Conservation (phyloP, 2,888 invertebrate genomes). For the Hermaeophaga mercurialis region DNA sequence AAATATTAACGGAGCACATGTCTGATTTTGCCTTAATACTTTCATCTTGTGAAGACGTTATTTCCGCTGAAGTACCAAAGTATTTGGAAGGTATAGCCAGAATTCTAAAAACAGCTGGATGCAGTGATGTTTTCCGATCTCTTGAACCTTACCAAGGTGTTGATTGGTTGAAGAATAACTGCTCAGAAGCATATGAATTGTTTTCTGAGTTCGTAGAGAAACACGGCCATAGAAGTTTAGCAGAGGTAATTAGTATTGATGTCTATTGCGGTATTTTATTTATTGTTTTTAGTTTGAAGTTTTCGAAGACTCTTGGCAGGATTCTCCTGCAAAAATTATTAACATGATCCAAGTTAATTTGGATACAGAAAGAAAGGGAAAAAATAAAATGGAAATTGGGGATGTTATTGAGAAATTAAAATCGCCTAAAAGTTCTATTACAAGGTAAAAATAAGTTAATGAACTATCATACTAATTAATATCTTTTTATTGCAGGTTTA, state of each 20-base stretch:
- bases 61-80: conserved; percentile 74
- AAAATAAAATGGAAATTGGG: conserved; percentile 47
- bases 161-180: conserved; percentile 64
- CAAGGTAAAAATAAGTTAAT: conserved; percentile 54
- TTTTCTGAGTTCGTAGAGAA: conserved; percentile 66
- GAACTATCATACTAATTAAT: not conserved
- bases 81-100: conserved; percentile 48
- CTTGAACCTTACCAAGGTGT: conserved; percentile 60
- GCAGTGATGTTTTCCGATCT: conserved; percentile 58
- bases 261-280: not conserved
- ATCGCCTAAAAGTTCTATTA: conserved; percentile 59
- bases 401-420: conserved; percentile 61
- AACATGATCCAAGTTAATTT: conserved; percentile 64
- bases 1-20: conserved; percentile 66
- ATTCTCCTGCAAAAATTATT: conserved; percentile 68
- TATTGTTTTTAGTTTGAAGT: conserved; percentile 67
- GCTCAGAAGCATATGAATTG: conserved; percentile 57
- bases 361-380: conserved; percentile 40
- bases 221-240: conserved; percentile 73
- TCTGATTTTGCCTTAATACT: conserved; percentile 72
- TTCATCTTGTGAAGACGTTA: conserved; percentile 69
- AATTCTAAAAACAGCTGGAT: conserved; percentile 47
- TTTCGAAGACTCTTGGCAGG: conserved; percentile 68
- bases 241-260: conserved; percentile 60
- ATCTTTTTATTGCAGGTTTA: conserved; percentile 55